Base-by-base conservation (phyloP, 1,140 invertebrate genomes). In the Drosophila insularis region DNA sequence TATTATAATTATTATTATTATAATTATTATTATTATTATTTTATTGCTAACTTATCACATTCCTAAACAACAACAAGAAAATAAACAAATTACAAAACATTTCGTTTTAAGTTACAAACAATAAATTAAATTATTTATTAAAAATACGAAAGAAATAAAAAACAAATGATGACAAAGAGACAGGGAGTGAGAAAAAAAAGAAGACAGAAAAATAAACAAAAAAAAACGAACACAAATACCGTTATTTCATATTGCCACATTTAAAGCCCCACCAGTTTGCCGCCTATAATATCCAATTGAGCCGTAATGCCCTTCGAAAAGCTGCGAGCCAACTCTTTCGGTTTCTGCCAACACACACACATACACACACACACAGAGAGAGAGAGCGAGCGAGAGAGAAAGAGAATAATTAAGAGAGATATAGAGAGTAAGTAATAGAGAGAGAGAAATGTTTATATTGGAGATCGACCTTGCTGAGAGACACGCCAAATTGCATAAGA, bases 241-340 rank as follows among this genome's bases (percentile, higher is more conserved):
- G 11, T 32, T 63, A 7, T 17, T 35, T 35, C 10, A 35, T 35
- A 5, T 8, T 53, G 19, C 27, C 23, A 1, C n/a, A 17, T 27
- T 74, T 71, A 91, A 2, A 94, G 86, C n/a, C 94, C 94, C 23
- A 94, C 84, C 4, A 94, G 31, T 67, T 92, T 92, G 17, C 93
- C 92, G 27, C 94, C 94, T 35, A 94, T 73, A 59, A 93, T 92
- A 80, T 94, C 93, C 37, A 94, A 74, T 7, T 92, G 92, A 14
- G 93, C 92, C 0, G 93, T 94, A 14, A 94, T 76, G n/a, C 92
- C 85, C 63, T 91, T 90, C 7, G 93, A 93, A 2, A 93, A 91
- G 58, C 92, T 92, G 65, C 92, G 93, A 0, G 90, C 92, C 4
- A 92, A 71, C 63, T 92, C 92, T 17, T 91, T 89, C 46, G 94